phyloP scores from a whole-genome alignment of 1,140 invertebrate species.

The Pollicipes pollicipes region DNA sequence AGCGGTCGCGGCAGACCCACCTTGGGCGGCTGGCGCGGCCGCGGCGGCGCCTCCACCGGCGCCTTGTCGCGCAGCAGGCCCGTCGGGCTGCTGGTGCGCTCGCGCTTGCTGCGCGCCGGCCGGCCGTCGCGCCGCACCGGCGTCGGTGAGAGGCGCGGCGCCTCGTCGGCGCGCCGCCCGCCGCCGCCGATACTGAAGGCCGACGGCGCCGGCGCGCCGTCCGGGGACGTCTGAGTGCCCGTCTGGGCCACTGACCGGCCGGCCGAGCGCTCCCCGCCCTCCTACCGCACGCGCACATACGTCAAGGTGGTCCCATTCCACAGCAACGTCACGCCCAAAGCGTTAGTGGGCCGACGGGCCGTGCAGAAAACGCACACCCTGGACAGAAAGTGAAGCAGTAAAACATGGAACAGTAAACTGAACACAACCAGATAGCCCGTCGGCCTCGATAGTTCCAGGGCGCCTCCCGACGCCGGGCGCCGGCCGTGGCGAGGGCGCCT shows the following conservation, averaged over 20 bases:
- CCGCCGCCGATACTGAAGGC: slow-evolving; percentile 40
- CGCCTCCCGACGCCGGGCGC: no score
- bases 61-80: not conserved
- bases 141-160: slow-evolving; percentile 42
- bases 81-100: slow-evolving; percentile 42
- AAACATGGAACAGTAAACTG: no score
- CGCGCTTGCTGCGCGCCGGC: slow-evolving; percentile 33
- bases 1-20: slow-evolving; percentile 19
- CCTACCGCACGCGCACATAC: no score
- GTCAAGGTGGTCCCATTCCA: no score
- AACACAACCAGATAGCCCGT: no score
- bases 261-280: not conserved
- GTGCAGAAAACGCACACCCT: no score
- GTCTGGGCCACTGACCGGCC: slow-evolving; percentile 38
- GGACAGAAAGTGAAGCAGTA: no score
- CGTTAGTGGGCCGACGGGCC: no score
- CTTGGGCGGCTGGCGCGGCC: slow-evolving; percentile 1
- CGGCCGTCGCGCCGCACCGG: slow-evolving; percentile 36
- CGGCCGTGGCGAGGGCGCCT: no score
- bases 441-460: no score
- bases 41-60: not conserved
- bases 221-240: slow-evolving; percentile 56
- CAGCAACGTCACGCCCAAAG: no score
- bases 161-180: slow-evolving; percentile 31
- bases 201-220: slow-evolving; percentile 33